phyloP scores from a whole-genome alignment of 2,888 invertebrate genomes.

The Agrochola litura region DNA sequence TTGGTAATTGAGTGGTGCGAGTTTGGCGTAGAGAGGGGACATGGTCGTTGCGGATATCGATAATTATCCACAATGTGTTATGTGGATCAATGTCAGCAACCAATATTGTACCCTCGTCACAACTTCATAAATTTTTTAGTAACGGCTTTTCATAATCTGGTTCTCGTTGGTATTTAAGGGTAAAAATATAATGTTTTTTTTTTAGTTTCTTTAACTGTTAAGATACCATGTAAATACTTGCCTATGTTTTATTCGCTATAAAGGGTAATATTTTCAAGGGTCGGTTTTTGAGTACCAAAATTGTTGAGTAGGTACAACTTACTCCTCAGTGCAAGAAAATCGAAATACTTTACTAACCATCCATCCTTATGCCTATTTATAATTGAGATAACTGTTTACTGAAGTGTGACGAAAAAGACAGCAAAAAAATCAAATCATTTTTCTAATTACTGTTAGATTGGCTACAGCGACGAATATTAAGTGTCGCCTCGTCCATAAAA shows the following conservation, averaged over 20 bases:
- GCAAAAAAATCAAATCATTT: conserved; percentile 29
- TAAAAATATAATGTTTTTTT: no score
- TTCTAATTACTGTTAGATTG: conserved; percentile 40
- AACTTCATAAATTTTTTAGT: no score
- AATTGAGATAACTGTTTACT: conserved; percentile 7
- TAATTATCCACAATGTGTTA: conserved; percentile 64
- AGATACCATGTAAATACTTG: no score
- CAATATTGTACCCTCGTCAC: no score
- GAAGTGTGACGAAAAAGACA: conserved; percentile 15
- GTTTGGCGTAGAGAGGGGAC: conserved; percentile 55
- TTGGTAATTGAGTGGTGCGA: conserved; percentile 74
- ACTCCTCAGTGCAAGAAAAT: no score
- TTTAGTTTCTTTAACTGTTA: no score
- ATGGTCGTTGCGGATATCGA: conserved; percentile 27
- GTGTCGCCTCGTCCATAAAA: conserved; percentile 13
- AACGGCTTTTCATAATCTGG: no score
- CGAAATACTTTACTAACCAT: background rate
- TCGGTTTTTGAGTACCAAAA: no score
- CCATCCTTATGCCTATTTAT: background rate
- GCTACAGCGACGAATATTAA: conserved; percentile 24
- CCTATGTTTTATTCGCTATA: no score
- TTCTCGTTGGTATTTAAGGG: no score
- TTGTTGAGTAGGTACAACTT: no score
- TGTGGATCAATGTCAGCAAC: background rate
- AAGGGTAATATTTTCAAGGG: no score